Percentiles rank a stretch among this genome's conserved stretches.
Evolutionary conservation across 1,140 invertebrate species (phyloP).

Genomic region (Venturia canescens): DNA sequence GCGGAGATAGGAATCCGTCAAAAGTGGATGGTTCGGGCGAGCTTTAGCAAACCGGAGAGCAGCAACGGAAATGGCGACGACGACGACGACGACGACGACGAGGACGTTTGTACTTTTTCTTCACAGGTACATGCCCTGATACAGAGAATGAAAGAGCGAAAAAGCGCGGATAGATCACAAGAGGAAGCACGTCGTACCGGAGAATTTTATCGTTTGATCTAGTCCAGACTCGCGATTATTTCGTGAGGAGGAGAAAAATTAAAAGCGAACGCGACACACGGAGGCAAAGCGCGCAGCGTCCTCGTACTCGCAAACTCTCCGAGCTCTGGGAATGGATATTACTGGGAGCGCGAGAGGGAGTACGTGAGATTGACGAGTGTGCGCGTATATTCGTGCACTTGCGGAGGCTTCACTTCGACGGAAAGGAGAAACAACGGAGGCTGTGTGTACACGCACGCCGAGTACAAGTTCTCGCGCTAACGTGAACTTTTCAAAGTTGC

Average conservation of each 20-base stretch:
- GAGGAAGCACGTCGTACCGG: constrained; percentile 6
- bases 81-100: neutral
- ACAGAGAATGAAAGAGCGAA: neutral
- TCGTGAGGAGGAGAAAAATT: neutral
- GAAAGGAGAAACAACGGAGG: neutral
- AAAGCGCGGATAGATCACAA: neutral
- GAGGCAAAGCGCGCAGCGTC: neutral
- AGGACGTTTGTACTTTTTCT: constrained; percentile 12
- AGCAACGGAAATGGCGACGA: neutral
- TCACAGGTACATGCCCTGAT: neutral
- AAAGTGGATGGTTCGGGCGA: neutral
- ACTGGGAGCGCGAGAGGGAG: neutral
- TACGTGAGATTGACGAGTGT: neutral
- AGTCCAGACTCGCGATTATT: constrained; percentile 1
- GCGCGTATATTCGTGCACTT: too few relatives aligned
- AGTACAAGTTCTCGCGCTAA: too few relatives aligned
- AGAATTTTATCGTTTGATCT: constrained; percentile 20
- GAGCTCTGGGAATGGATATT: constrained; percentile 2
- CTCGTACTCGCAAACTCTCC: neutral
- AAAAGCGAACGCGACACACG: neutral
- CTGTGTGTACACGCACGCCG: too few relatives aligned
- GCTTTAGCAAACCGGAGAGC: neutral
- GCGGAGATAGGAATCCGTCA: neutral
- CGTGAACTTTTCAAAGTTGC: too few relatives aligned
- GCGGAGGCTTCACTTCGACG: neutral